A percentile compares a stretch with the other conserved stretches of the same genome.
These are phyloP conservation scores for Arizona elegans DNA, from an alignment of 2,113 vertebrate genomes.

Conservation along the genomic window DNA sequence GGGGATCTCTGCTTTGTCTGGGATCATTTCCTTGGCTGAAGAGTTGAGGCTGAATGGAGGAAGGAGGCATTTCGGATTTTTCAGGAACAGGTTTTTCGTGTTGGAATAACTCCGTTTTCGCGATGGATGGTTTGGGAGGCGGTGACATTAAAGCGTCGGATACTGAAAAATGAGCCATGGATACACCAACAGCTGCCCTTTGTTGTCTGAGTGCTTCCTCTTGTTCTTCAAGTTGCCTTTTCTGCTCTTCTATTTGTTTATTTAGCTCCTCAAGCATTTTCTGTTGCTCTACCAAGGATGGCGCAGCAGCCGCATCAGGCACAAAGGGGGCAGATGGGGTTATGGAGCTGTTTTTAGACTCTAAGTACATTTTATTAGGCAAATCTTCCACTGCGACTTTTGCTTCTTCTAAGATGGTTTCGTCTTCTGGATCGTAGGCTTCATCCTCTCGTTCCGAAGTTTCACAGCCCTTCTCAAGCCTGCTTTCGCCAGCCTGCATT, in stretches of 20 bases:
- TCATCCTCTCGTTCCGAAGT: conserved; percentile 76
- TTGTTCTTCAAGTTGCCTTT: conserved; percentile 89
- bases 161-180: conserved; percentile 95
- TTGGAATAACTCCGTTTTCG: conserved; percentile 77
- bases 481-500: conserved; percentile 51
- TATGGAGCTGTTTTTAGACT: conserved; percentile 40
- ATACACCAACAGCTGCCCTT: conserved; percentile 89
- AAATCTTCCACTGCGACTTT: conserved; percentile 76
- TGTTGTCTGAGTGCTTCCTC: conserved; percentile 91
- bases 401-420: conserved; percentile 89
- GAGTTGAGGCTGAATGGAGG: conserved; percentile 59
- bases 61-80: conserved; percentile 63
- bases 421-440: conserved; percentile 94
- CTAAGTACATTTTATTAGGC: conserved; percentile 64
- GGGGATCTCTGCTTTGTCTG: conserved; percentile 85
- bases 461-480: conserved; percentile 49
- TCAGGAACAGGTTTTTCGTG: conserved; percentile 75
- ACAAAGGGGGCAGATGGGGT: conserved; percentile 47
- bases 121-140: conserved; percentile 74
- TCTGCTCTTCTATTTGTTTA: conserved; percentile 95
- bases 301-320: conserved; percentile 41
- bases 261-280: conserved; percentile 93
- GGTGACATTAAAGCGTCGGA: conserved; percentile 91
- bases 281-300: conserved; percentile 87
- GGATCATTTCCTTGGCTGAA: conserved; percentile 79